Percentiles rank a stretch among this genome's conserved stretches.
Conservation (phyloP, 2,888 invertebrate genomes). For the Archips crataeganus region DNA sequence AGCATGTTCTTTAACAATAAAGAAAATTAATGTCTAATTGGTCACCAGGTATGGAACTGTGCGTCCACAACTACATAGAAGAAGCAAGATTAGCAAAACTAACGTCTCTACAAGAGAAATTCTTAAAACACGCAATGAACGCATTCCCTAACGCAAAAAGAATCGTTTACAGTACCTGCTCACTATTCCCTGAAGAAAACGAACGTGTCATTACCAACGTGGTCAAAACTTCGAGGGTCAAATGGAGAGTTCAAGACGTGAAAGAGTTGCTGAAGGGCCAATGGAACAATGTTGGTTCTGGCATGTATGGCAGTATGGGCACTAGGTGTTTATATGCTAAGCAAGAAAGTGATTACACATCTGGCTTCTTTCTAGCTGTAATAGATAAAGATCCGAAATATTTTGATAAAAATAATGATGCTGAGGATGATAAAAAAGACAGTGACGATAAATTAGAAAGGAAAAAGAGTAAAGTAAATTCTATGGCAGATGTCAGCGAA, state of each 20-base stretch:
- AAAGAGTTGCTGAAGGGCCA: slow-evolving; percentile 86
- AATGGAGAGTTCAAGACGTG: slow-evolving; percentile 88
- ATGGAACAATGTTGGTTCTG: slow-evolving; percentile 90
- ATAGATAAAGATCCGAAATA: slow-evolving; percentile 88
- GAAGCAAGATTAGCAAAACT: slow-evolving; percentile 87
- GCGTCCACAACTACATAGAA: slow-evolving; percentile 76
- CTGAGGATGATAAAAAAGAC: neutral
- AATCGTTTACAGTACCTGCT: slow-evolving; percentile 99
- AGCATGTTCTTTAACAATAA: no score
- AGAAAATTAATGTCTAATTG: neutral
- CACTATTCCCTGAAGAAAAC: slow-evolving; percentile 95
- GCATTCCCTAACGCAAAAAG: slow-evolving; percentile 93
- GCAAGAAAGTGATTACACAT: slow-evolving; percentile 92
- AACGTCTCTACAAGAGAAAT: slow-evolving; percentile 92
- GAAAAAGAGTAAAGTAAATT: neutral
- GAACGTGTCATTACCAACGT: slow-evolving; percentile 94
- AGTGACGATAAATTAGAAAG: neutral
- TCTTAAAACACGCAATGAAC: slow-evolving; percentile 94
- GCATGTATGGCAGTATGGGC: slow-evolving; percentile 88
- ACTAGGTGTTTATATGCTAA: slow-evolving; percentile 92
- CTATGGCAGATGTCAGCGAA: slow-evolving; percentile 8
- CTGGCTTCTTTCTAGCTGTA: slow-evolving; percentile 98
- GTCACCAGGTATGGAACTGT: slow-evolving; percentile 73
- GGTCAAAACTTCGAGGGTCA: slow-evolving; percentile 80
- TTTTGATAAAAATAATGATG: slow-evolving; percentile 53